phyloP scores from a whole-genome alignment of 2,113 vertebrate species.

The Phalacrocorax carbo region DNA sequence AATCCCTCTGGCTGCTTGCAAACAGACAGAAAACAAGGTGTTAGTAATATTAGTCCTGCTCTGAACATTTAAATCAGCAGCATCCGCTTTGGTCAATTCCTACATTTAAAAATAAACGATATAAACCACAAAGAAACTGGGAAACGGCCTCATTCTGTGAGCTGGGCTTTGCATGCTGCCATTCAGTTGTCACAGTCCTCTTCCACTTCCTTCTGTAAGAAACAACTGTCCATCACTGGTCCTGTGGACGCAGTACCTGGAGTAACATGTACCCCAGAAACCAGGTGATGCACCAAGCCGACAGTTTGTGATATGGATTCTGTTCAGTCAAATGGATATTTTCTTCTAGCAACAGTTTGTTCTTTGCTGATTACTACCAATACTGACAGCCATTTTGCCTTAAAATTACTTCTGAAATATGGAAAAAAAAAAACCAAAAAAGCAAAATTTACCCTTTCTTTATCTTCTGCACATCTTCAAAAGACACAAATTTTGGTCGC shows the following conservation, averaged over 20 bases:
- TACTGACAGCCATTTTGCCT: neutral
- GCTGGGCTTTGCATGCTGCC: neutral
- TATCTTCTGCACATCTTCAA: slow-evolving; percentile 76
- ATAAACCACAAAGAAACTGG: neutral
- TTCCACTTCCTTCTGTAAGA: neutral
- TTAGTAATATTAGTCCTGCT: neutral
- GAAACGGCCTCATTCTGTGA: neutral
- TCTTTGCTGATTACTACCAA: neutral
- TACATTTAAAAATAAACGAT: neutral
- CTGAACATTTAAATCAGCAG: neutral
- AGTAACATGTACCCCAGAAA: neutral
- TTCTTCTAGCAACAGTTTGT: neutral
- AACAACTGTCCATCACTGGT: neutral
- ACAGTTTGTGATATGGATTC: neutral
- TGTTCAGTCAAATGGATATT: neutral
- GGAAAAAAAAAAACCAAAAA: neutral
- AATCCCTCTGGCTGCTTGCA: slow-evolving; percentile 2
- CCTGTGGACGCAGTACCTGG: neutral
- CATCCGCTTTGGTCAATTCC: neutral
- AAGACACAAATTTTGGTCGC: slow-evolving; percentile 85
- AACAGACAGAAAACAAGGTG: neutral
- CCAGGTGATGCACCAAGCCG: neutral
- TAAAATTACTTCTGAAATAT: neutral
- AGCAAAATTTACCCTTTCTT: slow-evolving; percentile 57
- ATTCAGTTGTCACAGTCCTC: neutral